Conservation (phyloP, 2,797 vertebrate species). For the Mormyrops boulengeri region DNA sequence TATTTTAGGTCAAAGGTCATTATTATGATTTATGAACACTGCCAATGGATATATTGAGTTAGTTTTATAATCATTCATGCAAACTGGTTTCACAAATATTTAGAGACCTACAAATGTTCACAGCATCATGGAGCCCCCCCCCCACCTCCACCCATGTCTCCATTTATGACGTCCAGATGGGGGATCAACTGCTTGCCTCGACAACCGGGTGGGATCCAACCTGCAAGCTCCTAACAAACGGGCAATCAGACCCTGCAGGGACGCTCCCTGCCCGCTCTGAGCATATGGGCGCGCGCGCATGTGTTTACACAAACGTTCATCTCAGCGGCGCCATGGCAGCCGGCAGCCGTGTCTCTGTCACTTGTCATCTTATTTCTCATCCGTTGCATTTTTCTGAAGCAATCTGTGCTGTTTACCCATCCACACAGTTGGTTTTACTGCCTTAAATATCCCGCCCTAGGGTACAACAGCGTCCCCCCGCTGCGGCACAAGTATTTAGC, state of each 20-base stretch:
- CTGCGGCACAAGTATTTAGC: background rate
- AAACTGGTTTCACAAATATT: background rate
- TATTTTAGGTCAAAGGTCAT: background rate
- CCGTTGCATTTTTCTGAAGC: background rate
- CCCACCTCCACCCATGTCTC: background rate
- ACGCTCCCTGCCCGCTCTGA: background rate
- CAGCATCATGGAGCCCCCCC: background rate
- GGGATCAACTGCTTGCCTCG: background rate
- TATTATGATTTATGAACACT: background rate
- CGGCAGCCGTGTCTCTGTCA: background rate
- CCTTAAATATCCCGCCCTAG: background rate
- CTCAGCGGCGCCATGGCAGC: background rate
- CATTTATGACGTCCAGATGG: background rate
- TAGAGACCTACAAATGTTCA: background rate
- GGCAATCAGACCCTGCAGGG: background rate
- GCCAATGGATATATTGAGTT: background rate
- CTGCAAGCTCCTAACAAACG: background rate
- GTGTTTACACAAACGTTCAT: background rate
- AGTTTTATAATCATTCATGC: background rate
- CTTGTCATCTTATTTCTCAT: background rate
- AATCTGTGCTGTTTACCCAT: background rate
- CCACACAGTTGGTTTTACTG: background rate
- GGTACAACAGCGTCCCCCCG: background rate
- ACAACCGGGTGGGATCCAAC: background rate
- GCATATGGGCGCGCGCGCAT: background rate